A percentile compares a stretch with the other conserved stretches of the same genome.
Conservation (phyloP, 2,113 vertebrate genomes). For the Daphoenositta chrysoptera region DNA sequence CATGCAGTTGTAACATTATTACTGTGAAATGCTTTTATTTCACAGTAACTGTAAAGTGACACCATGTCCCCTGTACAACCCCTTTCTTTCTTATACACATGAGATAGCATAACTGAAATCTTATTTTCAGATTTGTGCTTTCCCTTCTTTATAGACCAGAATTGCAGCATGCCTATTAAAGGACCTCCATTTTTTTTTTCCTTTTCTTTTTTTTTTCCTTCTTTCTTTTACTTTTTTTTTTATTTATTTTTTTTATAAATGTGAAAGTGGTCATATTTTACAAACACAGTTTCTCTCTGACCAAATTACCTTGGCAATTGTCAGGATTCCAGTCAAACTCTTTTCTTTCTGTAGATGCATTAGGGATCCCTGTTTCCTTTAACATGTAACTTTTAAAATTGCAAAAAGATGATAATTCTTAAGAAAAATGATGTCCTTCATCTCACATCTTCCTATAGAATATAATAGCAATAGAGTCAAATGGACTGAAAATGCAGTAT, state of each 20-base stretch:
- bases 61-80: background rate
- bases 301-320: background rate
- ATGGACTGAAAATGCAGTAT: background rate
- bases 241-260: too few relatives aligned
- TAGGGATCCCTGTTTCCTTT: background rate
- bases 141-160: background rate
- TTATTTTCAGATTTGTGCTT: background rate
- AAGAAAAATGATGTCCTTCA: background rate
- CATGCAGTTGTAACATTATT: background rate
- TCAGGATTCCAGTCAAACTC: background rate
- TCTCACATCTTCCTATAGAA: background rate
- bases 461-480: background rate
- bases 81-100: background rate
- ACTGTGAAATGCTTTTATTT: conserved; percentile 1
- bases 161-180: background rate
- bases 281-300: background rate
- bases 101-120: background rate
- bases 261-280: background rate
- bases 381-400: background rate
- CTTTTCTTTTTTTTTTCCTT: background rate
- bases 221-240: fast-evolving
- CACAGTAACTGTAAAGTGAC: background rate
- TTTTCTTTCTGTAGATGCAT: background rate
- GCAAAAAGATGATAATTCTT: background rate
- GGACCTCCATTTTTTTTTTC: fast-evolving